phyloP scores from a whole-genome alignment of 2,888 invertebrate genomes.

The Microplitis deprimator region DNA sequence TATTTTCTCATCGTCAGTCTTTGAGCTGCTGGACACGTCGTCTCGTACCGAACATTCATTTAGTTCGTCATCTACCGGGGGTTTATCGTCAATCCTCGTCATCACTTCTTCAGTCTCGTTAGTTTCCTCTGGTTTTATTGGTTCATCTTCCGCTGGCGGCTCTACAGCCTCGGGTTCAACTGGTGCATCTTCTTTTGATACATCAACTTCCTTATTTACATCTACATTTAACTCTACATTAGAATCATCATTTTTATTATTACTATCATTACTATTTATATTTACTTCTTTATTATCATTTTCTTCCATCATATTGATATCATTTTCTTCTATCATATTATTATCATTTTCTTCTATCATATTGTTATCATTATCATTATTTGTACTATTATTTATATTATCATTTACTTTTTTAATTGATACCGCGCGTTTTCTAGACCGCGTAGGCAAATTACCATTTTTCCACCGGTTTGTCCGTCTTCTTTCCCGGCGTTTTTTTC shows the following conservation, averaged over 20 bases:
- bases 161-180: neutral
- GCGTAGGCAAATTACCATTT: conserved; percentile 55
- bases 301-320: neutral
- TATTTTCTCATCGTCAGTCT: conserved; percentile 63
- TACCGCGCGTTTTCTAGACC: conserved; percentile 40
- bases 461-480: conserved; percentile 59
- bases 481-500: conserved; percentile 45
- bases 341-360: conserved; percentile 1
- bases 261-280: neutral
- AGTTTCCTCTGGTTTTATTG: neutral
- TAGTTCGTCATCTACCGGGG: conserved; percentile 40
- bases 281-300: neutral
- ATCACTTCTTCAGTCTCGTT: conserved; percentile 14
- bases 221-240: neutral
- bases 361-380: neutral
- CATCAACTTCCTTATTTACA: neutral
- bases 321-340: conserved; percentile 1
- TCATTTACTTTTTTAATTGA: conserved; percentile 20
- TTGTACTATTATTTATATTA: conserved; percentile 9
- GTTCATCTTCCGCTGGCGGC: neutral
- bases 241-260: neutral
- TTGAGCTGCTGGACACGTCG: conserved; percentile 55
- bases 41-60: neutral
- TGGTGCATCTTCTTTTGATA: neutral
- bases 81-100: conserved; percentile 21